Evolutionary conservation across 2,888 invertebrate genomes (phyloP).

Genomic region (Anagyrus pseudococci): DNA sequence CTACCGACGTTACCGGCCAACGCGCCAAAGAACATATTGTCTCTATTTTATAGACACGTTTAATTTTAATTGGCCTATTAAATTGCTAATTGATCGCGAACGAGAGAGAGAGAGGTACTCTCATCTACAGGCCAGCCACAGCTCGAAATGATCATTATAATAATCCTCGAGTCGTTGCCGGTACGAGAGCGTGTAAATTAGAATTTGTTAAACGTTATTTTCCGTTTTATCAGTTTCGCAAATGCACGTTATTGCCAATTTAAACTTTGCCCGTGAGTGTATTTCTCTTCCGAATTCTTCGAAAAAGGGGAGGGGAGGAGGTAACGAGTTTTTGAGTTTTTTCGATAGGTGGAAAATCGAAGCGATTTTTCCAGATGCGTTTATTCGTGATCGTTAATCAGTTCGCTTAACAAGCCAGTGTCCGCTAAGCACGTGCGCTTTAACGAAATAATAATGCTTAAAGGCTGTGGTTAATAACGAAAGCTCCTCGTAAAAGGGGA

Average conservation of each 20-base stretch:
- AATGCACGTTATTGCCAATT: not conserved
- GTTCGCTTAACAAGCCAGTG: too few species aligned
- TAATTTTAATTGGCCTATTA: constrained; percentile 39
- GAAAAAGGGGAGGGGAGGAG: too few species aligned
- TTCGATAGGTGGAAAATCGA: too few species aligned
- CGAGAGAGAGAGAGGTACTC: too few species aligned
- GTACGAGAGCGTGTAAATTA: not conserved
- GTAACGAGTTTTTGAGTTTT: too few species aligned
- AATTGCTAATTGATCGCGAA: constrained; percentile 38
- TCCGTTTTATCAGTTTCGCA: constrained; percentile 5
- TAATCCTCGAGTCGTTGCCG: not conserved
- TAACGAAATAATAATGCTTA: too few species aligned
- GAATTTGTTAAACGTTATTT: constrained; percentile 22
- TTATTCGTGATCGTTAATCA: too few species aligned
- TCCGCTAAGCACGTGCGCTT: too few species aligned
- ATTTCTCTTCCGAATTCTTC: too few species aligned
- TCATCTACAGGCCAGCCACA: not conserved
- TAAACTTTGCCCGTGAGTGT: too few species aligned
- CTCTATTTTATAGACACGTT: constrained; percentile 33
- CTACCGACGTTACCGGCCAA: not conserved
- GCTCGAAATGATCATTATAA: constrained; percentile 25
- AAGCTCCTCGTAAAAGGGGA: not conserved
- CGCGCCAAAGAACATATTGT: constrained; percentile 27
- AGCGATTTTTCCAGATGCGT: too few species aligned
- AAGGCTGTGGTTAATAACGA: not conserved